These are phyloP conservation scores for Silvanus unidentatus DNA, from an alignment of 2,888 invertebrate genomes.

Conservation along the genomic window DNA sequence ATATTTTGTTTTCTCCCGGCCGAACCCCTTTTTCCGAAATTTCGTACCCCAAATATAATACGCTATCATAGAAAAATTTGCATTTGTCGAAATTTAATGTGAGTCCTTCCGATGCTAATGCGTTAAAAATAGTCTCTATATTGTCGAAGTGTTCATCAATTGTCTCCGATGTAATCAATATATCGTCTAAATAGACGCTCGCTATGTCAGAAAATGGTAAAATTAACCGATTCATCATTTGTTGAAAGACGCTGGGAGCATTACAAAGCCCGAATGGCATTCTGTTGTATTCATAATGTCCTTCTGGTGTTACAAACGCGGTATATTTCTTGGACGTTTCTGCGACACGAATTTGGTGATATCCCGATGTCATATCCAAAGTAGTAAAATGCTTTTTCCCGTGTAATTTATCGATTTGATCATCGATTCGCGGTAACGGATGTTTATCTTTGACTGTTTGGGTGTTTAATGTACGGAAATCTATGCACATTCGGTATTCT, in stretches of 20 bases:
- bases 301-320: constrained; percentile 32
- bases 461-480: constrained; percentile 31
- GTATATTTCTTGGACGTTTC: constrained; percentile 28
- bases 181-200: constrained; percentile 14
- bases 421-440: constrained; percentile 33
- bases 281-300: constrained; percentile 31
- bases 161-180: constrained; percentile 9
- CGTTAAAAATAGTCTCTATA: constrained; percentile 9
- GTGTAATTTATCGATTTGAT: constrained; percentile 26
- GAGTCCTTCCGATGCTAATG: constrained; percentile 9
- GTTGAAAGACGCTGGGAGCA: constrained; percentile 34
- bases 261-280: constrained; percentile 37
- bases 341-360: constrained; percentile 31
- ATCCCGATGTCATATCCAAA: constrained; percentile 30
- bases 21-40: constrained; percentile 8
- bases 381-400: constrained; percentile 27
- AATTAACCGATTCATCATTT: constrained; percentile 15
- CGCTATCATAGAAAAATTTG: constrained; percentile 9
- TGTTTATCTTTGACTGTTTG: constrained; percentile 30
- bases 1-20: constrained; percentile 10
- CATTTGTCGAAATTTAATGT: constrained; percentile 17
- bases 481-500: constrained; percentile 23
- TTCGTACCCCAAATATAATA: constrained; percentile 14
- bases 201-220: constrained; percentile 3
- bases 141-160: constrained; percentile 10